Conservation (phyloP, 2,888 invertebrate genomes). For the Drosophila algonquin region DNA sequence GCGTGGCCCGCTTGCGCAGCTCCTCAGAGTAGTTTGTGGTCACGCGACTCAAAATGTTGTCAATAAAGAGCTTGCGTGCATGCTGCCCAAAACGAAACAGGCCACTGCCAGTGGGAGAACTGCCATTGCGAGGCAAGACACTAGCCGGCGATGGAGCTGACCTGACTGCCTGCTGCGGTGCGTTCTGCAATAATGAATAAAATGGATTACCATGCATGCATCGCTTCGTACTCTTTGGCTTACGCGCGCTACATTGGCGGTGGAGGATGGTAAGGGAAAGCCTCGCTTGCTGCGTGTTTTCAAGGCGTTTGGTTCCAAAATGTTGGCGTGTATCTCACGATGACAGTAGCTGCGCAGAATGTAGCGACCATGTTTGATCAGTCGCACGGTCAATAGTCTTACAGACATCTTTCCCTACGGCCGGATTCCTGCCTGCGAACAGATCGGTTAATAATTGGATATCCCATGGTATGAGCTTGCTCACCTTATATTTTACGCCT, state of each 20-base stretch:
- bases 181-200: slow-evolving; percentile 30
- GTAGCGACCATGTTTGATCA: slow-evolving; percentile 87
- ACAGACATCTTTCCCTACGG: slow-evolving; percentile 85
- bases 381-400: slow-evolving; percentile 85
- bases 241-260: slow-evolving; percentile 76
- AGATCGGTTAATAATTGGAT: background rate
- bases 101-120: slow-evolving; percentile 54
- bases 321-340: slow-evolving; percentile 85
- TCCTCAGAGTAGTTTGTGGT: slow-evolving; percentile 88
- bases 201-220: background rate
- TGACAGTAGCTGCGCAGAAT: slow-evolving; percentile 85
- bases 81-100: slow-evolving; percentile 86
- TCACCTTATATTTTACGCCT: slow-evolving; percentile 11
- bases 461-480: background rate
- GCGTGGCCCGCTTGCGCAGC: slow-evolving; percentile 87
- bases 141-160: slow-evolving; percentile 41
- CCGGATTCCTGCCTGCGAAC: slow-evolving; percentile 17
- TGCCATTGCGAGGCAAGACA: slow-evolving; percentile 36
- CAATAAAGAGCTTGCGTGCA: slow-evolving; percentile 88
- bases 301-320: slow-evolving; percentile 83
- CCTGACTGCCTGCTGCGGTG: slow-evolving; percentile 40
- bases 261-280: slow-evolving; percentile 67
- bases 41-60: slow-evolving; percentile 88
- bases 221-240: slow-evolving; percentile 20
- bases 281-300: slow-evolving; percentile 80